Conservation (phyloP, 2,797 vertebrate genomes). For the Acrossocheilus wenchowensis region DNA sequence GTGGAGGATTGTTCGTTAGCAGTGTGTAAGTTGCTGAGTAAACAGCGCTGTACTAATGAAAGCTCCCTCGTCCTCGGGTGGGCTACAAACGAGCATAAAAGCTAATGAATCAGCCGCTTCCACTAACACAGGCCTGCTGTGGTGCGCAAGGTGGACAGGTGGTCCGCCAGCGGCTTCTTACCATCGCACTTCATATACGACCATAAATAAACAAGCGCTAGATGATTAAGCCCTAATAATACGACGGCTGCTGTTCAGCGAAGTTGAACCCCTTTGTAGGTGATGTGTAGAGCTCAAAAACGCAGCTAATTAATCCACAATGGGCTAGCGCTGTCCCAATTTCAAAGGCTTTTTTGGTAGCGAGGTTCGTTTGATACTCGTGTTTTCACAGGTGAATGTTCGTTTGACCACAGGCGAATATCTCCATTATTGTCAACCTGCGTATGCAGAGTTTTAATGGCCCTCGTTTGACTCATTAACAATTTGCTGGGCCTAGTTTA, state of each 20-base stretch:
- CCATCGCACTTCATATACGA: constrained; percentile 49
- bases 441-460: constrained; percentile 73
- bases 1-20: constrained; percentile 30
- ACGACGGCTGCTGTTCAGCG: neutral
- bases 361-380: constrained; percentile 34
- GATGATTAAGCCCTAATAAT: constrained; percentile 50
- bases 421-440: constrained; percentile 84
- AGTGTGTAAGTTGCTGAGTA: constrained; percentile 63
- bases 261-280: constrained; percentile 49
- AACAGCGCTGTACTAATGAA: constrained; percentile 64
- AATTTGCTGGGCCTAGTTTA: constrained; percentile 68
- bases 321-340: constrained; percentile 62
- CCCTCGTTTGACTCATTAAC: constrained; percentile 80
- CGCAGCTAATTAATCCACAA: constrained; percentile 85
- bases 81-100: constrained; percentile 58
- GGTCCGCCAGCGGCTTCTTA: constrained; percentile 47
- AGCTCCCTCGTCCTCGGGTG: constrained; percentile 53
- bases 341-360: constrained; percentile 70
- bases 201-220: constrained; percentile 47
- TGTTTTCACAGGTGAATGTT: neutral
- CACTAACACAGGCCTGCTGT: constrained; percentile 47
- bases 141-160: constrained; percentile 51
- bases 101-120: constrained; percentile 63
- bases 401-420: constrained; percentile 81
- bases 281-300: constrained; percentile 69